Evolutionary conservation across 2,888 invertebrate species (phyloP).

Genomic region (Cataglyphis altisquamis): DNA sequence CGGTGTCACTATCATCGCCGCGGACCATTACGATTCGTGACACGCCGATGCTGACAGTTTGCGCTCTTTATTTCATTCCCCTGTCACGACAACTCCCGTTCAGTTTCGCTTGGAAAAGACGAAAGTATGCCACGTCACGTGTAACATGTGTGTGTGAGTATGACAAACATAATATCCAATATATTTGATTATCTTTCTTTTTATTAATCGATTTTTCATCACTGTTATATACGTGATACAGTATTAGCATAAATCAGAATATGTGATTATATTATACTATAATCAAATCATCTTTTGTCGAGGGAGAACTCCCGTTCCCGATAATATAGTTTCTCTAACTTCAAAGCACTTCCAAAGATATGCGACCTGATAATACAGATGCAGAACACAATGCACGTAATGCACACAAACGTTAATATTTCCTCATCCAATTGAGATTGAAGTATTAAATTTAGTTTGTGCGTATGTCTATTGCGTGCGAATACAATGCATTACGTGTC

Average conservation of each 20-base stretch:
- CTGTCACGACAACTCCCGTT: constrained; percentile 31
- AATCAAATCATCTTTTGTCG: background rate
- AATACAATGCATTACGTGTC: constrained; percentile 23
- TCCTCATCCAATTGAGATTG: background rate
- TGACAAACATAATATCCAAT: constrained; percentile 19
- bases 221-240: background rate
- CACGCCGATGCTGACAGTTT: constrained; percentile 55
- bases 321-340: background rate
- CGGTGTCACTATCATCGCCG: constrained; percentile 54
- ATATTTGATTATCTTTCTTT: constrained; percentile 2
- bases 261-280: background rate
- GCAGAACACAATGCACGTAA: background rate
- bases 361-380: background rate
- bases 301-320: background rate
- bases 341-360: background rate
- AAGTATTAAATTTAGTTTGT: constrained; percentile 32
- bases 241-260: background rate
- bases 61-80: constrained; percentile 64
- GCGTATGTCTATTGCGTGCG: background rate
- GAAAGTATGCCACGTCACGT: background rate
- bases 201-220: constrained; percentile 1
- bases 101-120: background rate
- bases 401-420: background rate
- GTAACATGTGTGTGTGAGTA: background rate
- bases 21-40: constrained; percentile 71